Conservation (phyloP, 35 echinoderm and acorn worm species). For the Anneissia japonica region DNA sequence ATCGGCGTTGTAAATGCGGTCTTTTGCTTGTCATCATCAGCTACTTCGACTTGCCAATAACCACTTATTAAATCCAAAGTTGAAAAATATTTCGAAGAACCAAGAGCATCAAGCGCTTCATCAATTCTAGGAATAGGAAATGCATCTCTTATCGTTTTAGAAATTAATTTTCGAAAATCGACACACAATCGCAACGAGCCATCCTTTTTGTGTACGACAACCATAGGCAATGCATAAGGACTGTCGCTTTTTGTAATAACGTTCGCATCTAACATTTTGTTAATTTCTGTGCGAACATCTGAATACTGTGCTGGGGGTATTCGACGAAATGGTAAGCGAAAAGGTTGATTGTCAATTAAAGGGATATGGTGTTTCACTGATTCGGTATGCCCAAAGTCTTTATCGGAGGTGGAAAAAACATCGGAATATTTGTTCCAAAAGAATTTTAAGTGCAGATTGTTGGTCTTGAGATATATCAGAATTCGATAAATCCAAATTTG, state of each 20-base stretch:
- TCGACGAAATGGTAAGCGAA: background rate
- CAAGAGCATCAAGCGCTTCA: background rate
- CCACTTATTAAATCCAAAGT: background rate
- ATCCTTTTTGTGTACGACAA: background rate
- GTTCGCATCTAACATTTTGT: background rate
- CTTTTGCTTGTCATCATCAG: background rate
- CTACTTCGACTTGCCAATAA: slow-evolving; percentile 9
- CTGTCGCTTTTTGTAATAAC: background rate
- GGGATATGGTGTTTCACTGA: background rate
- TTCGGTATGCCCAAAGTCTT: background rate
- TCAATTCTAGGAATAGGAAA: slow-evolving; percentile 1
- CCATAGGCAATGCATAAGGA: background rate
- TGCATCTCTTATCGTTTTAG: background rate
- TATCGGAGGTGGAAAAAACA: background rate
- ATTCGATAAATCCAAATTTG: background rate
- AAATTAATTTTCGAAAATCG: background rate
- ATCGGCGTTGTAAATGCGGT: slow-evolving; percentile 11
- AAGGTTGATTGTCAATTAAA: background rate
- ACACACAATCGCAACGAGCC: background rate
- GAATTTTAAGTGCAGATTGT: background rate
- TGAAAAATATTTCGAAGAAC: background rate
- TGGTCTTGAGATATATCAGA: background rate
- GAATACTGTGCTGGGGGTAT: slow-evolving; percentile 1
- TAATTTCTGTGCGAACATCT: background rate
- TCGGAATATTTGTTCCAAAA: background rate